phyloP scores from a whole-genome alignment of 92 coral and sea anemone genomes.

The Palythoa grandiflora region DNA sequence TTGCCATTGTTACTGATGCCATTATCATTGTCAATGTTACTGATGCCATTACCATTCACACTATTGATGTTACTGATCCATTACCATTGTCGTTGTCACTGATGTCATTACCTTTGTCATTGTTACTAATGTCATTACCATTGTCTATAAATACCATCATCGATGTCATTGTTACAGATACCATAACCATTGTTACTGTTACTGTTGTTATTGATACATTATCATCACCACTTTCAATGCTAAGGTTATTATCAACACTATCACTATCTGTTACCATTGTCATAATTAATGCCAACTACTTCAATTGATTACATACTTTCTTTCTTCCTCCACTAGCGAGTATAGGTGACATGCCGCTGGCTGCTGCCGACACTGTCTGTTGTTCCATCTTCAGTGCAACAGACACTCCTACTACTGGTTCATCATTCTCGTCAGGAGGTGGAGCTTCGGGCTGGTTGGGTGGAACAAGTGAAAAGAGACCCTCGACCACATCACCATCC shows the following conservation, averaged over 20 bases:
- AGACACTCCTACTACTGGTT: slow-evolving; percentile 94
- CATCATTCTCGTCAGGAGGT: slow-evolving; percentile 57
- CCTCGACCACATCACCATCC: slow-evolving; percentile 78
- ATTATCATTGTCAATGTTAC: too few relatives aligned
- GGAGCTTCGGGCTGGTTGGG: slow-evolving; percentile 60
- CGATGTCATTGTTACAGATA: too few relatives aligned
- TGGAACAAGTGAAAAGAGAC: slow-evolving; percentile 79
- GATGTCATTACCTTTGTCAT: background rate
- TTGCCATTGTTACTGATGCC: background rate
- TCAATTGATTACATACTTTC: background rate
- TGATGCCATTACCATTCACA: background rate
- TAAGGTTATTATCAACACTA: background rate
- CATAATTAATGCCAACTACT: too few relatives aligned
- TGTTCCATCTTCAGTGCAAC: slow-evolving; percentile 78
- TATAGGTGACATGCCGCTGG: slow-evolving; percentile 35
- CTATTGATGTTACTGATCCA: too few relatives aligned
- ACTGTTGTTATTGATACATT: background rate
- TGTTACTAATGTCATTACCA: background rate
- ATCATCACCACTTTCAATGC: too few relatives aligned
- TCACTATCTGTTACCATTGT: background rate
- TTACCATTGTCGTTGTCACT: background rate
- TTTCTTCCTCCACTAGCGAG: slow-evolving; percentile 22
- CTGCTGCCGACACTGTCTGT: slow-evolving; percentile 45
- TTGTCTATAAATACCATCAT: too few relatives aligned
- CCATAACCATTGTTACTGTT: background rate